A percentile compares a stretch with the other conserved stretches of the same genome.
Evolutionary conservation across 1,140 invertebrate species (phyloP).

Genomic region (Hyles euphorbiae): DNA sequence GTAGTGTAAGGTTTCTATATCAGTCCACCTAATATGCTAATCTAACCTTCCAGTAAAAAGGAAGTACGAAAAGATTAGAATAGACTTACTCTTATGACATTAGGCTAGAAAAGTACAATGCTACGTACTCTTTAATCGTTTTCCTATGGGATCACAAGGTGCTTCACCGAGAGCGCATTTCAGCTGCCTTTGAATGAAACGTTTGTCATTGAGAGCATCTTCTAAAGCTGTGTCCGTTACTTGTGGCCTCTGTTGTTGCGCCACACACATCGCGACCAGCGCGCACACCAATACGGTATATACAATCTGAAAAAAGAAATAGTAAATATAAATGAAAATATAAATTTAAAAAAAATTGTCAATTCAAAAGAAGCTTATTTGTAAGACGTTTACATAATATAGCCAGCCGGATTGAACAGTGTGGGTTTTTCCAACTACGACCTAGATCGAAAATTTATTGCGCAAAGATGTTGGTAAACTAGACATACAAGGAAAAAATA

Average conservation of each 20-base stretch:
- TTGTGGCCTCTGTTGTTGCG: constrained; percentile 48
- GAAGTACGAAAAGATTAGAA: no score
- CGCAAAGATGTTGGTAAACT: no score
- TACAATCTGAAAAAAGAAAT: constrained; percentile 37
- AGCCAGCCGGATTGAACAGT: no score
- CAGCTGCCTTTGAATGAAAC: constrained; percentile 82
- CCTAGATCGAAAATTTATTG: no score
- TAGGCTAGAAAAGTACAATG: background rate
- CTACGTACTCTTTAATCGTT: constrained; percentile 82
- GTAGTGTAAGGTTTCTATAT: no score
- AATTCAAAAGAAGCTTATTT: background rate
- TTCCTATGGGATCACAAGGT: constrained; percentile 82
- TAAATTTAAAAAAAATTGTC: background rate
- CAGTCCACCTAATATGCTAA: no score
- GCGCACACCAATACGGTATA: constrained; percentile 37
- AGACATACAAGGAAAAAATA: no score
- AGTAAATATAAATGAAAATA: background rate
- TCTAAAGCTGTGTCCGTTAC: constrained; percentile 81
- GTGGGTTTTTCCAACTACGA: no score
- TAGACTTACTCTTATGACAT: no score
- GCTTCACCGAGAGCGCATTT: constrained; percentile 83
- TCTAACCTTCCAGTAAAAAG: no score
- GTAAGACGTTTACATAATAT: no score
- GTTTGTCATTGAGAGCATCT: constrained; percentile 79
- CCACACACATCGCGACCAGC: constrained; percentile 31